Base-by-base conservation (phyloP, 2,888 invertebrate genomes). In the Andrena haemorrhoa region DNA sequence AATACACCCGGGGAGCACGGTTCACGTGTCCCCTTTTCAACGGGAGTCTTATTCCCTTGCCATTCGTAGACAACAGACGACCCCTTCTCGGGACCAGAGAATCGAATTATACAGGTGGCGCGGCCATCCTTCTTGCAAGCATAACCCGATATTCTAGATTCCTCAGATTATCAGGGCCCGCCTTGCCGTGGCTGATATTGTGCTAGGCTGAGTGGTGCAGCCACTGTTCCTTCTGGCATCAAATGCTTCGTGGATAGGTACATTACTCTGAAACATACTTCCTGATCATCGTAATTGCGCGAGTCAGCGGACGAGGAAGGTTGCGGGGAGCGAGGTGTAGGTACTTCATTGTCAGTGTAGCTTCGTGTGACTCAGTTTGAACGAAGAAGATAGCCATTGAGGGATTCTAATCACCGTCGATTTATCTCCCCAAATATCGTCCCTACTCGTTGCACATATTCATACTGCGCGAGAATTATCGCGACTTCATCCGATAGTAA, bases 11-110 rank as follows among this genome's bases (percentile, higher is more conserved):
- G 33, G 33, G 47, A 63, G 49, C 76, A 74, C 60, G 64, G 69
- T 26, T 68, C 74, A 35, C 61, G 75, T 65, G 77, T 79, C 83
- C 75, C 71, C 65, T 53, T 71, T 60, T 79, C 80, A 66, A 3
- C 51, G 73, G 20, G 29, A 29, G 35, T 74, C 68, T 71, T 75
- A 77, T 80, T 73, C 69, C 60, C 1, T 6, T 12, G 61, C n/a
- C 6, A 31, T 51, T 29, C 16, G 8, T 49, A 49, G 75, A 81
- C 75, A 75, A 75, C 78, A 61, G 65, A 69, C 71, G 68, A 10
- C 49, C 41, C 31, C n/a, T 41, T n/a, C 8, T 7, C 41, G 41
- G 33, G n/a, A 16, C 16, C 60, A 23, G 26, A 8, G 75, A 79
- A 83, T 74, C 80, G 60, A 80, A 73, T 83, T 70, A 83, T 53